A percentile compares a stretch with the other conserved stretches of the same genome.
phyloP scores from a whole-genome alignment of 2,797 vertebrate genomes.

The Periparus ater region DNA sequence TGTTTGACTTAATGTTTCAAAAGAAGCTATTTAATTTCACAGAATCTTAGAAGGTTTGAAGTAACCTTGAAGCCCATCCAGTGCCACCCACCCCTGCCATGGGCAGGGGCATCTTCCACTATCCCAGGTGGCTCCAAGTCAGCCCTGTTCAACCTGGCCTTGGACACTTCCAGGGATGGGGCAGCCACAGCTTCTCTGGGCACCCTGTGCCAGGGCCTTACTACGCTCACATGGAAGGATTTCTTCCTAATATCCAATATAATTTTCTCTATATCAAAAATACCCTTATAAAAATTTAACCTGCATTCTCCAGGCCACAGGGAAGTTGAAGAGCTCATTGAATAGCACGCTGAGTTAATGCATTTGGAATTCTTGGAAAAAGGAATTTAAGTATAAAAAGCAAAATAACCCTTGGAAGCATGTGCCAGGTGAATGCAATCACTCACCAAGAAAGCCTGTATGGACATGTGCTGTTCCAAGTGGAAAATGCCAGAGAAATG shows the following conservation, averaged over 20 bases:
- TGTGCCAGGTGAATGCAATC: neutral
- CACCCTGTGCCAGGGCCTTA: neutral
- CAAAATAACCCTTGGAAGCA: neutral
- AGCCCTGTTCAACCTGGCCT: rapidly evolving
- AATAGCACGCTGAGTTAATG: neutral
- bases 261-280: neutral
- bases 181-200: neutral
- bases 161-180: neutral
- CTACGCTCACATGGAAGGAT: neutral
- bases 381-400: neutral
- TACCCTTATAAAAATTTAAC: neutral
- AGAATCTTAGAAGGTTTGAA: neutral
- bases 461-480: neutral
- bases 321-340: neutral
- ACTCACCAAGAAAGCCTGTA: neutral
- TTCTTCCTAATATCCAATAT: neutral
- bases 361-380: neutral
- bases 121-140: rapidly evolving
- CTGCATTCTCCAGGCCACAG: neutral
- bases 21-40: neutral
- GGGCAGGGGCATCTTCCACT: neutral
- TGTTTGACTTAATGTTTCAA: neutral
- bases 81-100: neutral
- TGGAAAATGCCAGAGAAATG: neutral
- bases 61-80: neutral